These are phyloP conservation scores for Tautogolabrus adspersus DNA, from an alignment of 2,113 vertebrate species.

Conservation along the genomic window DNA sequence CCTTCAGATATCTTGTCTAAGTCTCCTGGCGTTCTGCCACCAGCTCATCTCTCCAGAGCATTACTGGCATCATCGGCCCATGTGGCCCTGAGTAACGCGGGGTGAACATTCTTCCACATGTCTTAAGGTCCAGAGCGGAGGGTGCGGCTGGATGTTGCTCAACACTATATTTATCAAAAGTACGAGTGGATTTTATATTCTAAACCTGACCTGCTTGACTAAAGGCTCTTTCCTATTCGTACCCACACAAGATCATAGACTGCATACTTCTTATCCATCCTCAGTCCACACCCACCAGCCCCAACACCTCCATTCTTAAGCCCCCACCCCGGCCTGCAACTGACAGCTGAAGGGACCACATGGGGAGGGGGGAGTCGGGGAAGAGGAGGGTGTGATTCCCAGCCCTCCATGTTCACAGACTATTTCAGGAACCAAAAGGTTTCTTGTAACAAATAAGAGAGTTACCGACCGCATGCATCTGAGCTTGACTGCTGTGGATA, in stretches of 20 bases:
- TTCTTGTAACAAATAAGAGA: conserved; percentile 72
- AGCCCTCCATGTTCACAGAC: conserved; percentile 55
- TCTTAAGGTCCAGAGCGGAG: conserved; percentile 61
- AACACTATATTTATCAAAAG: conserved; percentile 79
- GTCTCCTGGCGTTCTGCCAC: conserved; percentile 60
- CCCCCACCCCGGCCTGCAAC: conserved; percentile 29
- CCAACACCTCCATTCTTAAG: conserved; percentile 8
- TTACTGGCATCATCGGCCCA: conserved; percentile 62
- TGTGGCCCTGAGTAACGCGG: conserved; percentile 47
- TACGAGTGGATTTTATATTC: conserved; percentile 54
- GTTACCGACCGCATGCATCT: conserved; percentile 28
- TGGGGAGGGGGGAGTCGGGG: conserved; percentile 1
- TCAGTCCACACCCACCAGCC: conserved; percentile 43
- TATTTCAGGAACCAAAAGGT: conserved; percentile 77
- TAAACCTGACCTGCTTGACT: conserved; percentile 30
- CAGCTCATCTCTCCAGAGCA: conserved; percentile 55
- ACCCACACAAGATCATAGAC: conserved; percentile 30
- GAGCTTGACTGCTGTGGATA: not conserved
- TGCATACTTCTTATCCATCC: conserved; percentile 61
- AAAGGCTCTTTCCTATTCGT: conserved; percentile 32
- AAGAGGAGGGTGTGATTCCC: conserved; percentile 54
- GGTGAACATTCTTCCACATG: conserved; percentile 72
- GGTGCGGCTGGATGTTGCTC: conserved; percentile 55
- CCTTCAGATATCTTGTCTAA: conserved; percentile 61
- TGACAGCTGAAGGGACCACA: conserved; percentile 74